Evolutionary conservation across 2,113 vertebrate species (phyloP).

Genomic region (Catharus minimus): DNA sequence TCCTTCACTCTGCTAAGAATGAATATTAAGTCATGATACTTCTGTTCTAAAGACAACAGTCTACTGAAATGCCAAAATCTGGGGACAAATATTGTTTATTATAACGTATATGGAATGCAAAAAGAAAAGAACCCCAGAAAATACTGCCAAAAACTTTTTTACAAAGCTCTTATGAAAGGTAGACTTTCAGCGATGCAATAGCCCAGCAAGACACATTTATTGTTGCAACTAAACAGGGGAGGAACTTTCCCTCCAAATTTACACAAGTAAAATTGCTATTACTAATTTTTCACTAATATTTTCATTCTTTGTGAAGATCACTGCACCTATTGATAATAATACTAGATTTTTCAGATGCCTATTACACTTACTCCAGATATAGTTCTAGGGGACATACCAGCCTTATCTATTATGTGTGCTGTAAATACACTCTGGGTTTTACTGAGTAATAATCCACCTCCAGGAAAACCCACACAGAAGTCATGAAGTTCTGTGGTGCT

Average conservation of each 20-base stretch:
- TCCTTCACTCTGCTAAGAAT: background rate
- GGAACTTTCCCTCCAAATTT: background rate
- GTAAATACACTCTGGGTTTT: background rate
- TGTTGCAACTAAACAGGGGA: background rate
- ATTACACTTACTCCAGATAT: background rate
- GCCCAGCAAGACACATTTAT: background rate
- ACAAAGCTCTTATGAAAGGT: background rate
- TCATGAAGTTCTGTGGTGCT: background rate
- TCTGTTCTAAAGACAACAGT: background rate
- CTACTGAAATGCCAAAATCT: background rate
- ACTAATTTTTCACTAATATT: background rate
- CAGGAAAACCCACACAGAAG: background rate
- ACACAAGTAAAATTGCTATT: background rate
- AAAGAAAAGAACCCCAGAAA: background rate
- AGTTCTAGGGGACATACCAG: background rate
- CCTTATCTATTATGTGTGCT: background rate
- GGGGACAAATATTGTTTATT: background rate
- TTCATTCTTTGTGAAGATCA: background rate
- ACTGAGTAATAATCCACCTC: background rate
- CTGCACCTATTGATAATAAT: background rate
- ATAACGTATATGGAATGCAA: background rate
- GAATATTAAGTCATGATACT: background rate
- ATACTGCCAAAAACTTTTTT: background rate
- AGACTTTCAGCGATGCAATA: background rate
- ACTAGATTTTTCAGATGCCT: background rate